Evolutionary conservation across 1,140 invertebrate genomes (phyloP).

Genomic region (Bactericera cockerelli): DNA sequence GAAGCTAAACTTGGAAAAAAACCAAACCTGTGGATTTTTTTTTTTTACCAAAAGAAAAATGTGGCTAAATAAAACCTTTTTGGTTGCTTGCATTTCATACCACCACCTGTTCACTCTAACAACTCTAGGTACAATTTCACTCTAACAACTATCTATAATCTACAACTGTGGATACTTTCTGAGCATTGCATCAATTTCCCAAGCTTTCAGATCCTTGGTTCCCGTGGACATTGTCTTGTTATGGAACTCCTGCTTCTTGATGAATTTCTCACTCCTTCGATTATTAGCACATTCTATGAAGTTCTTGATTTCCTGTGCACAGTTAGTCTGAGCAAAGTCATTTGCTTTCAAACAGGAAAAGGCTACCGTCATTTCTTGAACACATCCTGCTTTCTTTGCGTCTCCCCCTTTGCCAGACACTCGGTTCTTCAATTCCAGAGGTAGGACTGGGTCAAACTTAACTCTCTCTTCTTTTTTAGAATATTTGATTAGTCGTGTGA

Average conservation of each 20-base stretch:
- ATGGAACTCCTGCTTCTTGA: constrained; percentile 8
- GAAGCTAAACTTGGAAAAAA: too few relatives aligned
- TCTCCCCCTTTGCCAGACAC: constrained; percentile 48
- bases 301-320: constrained; percentile 41
- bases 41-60: too few relatives aligned
- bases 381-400: constrained; percentile 41
- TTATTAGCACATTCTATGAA: constrained; percentile 42
- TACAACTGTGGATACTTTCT: constrained; percentile 11
- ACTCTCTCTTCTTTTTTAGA: constrained; percentile 27
- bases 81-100: too few relatives aligned
- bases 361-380: constrained; percentile 54
- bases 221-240: constrained; percentile 1
- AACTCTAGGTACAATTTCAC: too few relatives aligned
- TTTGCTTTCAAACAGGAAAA: constrained; percentile 53
- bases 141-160: too few relatives aligned
- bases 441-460: constrained; percentile 45
- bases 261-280: constrained; percentile 10
- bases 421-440: constrained; percentile 42
- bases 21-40: too few relatives aligned
- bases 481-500: neutral
- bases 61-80: too few relatives aligned
- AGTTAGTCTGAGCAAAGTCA: constrained; percentile 46
- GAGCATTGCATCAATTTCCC: constrained; percentile 16
- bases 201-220: constrained; percentile 9
- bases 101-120: too few relatives aligned